Conservation (phyloP, 2,888 invertebrate species). For the Drosophila histrio region DNA sequence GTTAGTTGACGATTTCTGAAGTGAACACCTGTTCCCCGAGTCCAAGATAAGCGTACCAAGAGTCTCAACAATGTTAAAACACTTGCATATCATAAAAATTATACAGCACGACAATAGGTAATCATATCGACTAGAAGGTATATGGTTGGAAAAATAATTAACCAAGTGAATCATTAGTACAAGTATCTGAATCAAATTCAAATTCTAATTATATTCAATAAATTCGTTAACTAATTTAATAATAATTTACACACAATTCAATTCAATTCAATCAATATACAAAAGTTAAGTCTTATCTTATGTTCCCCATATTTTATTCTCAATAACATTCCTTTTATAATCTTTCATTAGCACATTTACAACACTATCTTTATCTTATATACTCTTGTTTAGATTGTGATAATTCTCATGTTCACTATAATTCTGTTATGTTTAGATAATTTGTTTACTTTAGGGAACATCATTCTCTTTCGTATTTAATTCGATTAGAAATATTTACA, state of each 20-base stretch:
- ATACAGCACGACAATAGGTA: constrained; percentile 5
- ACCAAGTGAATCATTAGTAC: constrained; percentile 24
- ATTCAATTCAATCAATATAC: neutral
- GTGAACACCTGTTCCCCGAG: constrained; percentile 54
- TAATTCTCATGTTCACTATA: no score
- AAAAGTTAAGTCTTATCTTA: neutral
- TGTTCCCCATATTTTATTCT: neutral
- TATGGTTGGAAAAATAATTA: neutral
- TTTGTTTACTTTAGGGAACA: no score
- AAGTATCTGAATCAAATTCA: neutral
- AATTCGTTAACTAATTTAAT: neutral
- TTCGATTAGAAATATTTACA: no score
- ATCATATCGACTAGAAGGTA: neutral
- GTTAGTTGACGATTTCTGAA: constrained; percentile 25
- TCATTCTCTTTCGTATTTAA: no score
- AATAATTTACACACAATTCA: neutral
- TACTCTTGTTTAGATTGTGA: neutral
- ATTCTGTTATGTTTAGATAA: no score
- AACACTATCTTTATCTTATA: neutral
- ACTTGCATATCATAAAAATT: constrained; percentile 50
- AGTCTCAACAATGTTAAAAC: constrained; percentile 31
- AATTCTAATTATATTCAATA: neutral
- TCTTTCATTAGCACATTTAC: neutral
- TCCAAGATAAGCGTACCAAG: constrained; percentile 39
- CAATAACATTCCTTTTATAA: neutral